Evolutionary conservation across 2,888 invertebrate species (phyloP).

Genomic region (Nemapogon koenigi): DNA sequence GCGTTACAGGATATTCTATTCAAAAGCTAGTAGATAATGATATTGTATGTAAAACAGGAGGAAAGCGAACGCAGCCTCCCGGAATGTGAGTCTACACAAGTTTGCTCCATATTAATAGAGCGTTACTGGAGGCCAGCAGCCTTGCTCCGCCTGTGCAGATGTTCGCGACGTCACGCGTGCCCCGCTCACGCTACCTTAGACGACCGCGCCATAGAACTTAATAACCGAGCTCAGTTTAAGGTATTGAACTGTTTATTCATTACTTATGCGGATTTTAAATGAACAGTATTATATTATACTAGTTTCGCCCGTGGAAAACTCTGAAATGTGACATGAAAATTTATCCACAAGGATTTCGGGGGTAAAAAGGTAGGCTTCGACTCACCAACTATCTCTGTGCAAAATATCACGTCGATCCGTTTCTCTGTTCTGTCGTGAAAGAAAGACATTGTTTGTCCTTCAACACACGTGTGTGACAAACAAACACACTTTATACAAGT

Average conservation of each 20-base stretch:
- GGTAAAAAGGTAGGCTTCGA: no score
- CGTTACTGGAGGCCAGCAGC: constrained; percentile 66
- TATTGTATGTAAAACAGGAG: constrained; percentile 54
- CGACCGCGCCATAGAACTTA: constrained; percentile 48
- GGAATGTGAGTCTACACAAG: constrained; percentile 47
- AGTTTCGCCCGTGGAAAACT: no score
- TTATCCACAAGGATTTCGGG: no score
- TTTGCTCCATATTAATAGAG: constrained; percentile 60
- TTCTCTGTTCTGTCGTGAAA: no score
- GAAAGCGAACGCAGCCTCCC: constrained; percentile 67
- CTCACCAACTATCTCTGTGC: no score
- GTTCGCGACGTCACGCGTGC: constrained; percentile 57
- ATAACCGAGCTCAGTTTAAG: constrained; percentile 68
- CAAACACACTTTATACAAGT: no score
- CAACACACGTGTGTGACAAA: no score
- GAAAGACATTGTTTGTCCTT: no score
- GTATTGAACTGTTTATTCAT: constrained; percentile 27
- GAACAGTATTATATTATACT: not conserved
- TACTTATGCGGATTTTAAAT: not conserved
- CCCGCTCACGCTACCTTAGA: constrained; percentile 34
- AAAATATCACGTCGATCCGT: no score
- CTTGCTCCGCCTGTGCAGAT: constrained; percentile 68
- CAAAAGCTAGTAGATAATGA: no score
- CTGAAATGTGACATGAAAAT: no score
- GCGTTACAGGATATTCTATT: no score